Conservation (phyloP, 2,888 invertebrate species). For the Celastrina argiolus region DNA sequence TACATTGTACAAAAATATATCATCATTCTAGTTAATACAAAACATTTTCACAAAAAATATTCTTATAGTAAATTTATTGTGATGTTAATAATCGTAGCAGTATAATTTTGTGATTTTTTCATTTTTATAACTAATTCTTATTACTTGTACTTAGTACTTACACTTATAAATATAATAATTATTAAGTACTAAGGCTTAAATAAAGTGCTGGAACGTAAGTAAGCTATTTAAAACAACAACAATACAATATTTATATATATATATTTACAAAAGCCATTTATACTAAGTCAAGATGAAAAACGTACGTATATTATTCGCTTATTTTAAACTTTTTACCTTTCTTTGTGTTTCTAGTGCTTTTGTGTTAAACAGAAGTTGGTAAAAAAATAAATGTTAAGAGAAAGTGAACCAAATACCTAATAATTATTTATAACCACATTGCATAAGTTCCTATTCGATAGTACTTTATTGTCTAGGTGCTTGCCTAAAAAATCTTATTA, state of each 20-base stretch:
- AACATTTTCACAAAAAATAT: too few relatives aligned
- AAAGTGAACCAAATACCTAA: neutral
- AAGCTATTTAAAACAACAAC: neutral
- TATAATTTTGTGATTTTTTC: too few relatives aligned
- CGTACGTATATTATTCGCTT: neutral
- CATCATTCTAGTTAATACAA: too few relatives aligned
- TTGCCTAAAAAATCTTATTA: neutral
- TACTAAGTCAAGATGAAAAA: neutral
- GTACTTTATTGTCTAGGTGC: neutral
- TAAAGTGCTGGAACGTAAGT: too few relatives aligned
- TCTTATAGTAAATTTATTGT: too few relatives aligned
- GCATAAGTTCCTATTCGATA: neutral
- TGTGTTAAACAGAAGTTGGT: neutral
- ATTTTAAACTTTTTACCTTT: neutral
- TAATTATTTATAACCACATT: neutral
- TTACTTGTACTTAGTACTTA: too few relatives aligned
- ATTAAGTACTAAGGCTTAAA: too few relatives aligned
- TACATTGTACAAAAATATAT: too few relatives aligned
- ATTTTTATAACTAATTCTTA: too few relatives aligned
- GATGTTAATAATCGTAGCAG: too few relatives aligned
- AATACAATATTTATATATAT: neutral
- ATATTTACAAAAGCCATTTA: neutral
- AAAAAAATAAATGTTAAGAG: neutral
- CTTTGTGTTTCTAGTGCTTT: neutral
- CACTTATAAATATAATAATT: too few relatives aligned